Percentiles rank a stretch among this genome's conserved stretches.
Conservation (phyloP, 1,140 invertebrate species). For the Drosophila tsacasi region DNA sequence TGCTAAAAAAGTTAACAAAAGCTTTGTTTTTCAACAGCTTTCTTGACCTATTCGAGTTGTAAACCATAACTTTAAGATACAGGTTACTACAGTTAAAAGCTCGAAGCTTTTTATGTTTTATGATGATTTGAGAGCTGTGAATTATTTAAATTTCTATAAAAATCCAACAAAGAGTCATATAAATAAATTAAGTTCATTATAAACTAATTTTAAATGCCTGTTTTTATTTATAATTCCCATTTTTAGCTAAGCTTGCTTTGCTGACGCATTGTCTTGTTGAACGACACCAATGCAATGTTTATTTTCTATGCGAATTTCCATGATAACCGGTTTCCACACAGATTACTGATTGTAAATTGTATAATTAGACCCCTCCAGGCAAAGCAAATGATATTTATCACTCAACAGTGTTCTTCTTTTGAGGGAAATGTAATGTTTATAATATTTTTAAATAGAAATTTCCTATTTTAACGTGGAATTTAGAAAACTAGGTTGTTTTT, state of each 20-base stretch:
- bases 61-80: background rate
- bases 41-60: background rate
- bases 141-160: background rate
- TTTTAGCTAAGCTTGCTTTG: background rate
- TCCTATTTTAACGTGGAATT: background rate
- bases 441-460: background rate
- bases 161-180: background rate
- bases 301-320: slow-evolving; percentile 3
- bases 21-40: background rate
- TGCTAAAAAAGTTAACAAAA: background rate
- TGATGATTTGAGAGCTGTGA: background rate
- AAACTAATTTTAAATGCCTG: background rate
- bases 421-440: background rate
- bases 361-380: slow-evolving; percentile 7
- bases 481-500: background rate
- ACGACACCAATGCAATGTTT: slow-evolving; percentile 3
- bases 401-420: background rate
- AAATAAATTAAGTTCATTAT: background rate
- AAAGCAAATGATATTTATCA: slow-evolving; percentile 3
- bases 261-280: background rate
- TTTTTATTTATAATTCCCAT: background rate
- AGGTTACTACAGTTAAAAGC: background rate
- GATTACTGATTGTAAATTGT: slow-evolving; percentile 13
- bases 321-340: slow-evolving; percentile 9
- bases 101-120: background rate